Evolutionary conservation across 2,888 invertebrate species (phyloP), one percentile per base, ranked within the genome.

Genomic region (Habroteleia sp.): DNA sequence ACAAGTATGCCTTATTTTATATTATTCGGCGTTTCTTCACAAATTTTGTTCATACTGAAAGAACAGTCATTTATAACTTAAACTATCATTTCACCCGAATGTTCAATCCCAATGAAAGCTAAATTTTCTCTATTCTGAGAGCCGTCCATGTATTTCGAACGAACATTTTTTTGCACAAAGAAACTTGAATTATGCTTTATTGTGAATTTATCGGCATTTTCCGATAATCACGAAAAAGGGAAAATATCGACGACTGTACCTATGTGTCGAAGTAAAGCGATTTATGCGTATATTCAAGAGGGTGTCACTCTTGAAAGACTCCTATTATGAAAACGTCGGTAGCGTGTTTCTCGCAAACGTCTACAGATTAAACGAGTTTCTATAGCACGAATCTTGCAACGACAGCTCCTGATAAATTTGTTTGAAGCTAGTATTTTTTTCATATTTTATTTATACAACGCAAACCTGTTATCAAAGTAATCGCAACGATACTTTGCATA

Each of bases 261-360:
- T 66, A 66, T 31, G 60, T 60, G 65, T 54, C 39, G 65, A 58
- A 50, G 68, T 48, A 52, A 74, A 69, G 63, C 69, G 69, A 65
- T 65, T 74, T 71, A 60, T 75, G 71, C 68, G 68, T 52, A 50
- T 48, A 71, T 75, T 75, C 69, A 75, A 71, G 69, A 75, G 74
- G 48, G 75, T 72, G 72, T 76, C 76, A 76, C 50, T 72, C 50
- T 20, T 63, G 66, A 72, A 72, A 72, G 74, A 60, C 66, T 71
- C 71, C 65, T 13, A 72, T 76, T 76, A 76, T 76, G 68, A 76
- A 72, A 76, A 76, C 35, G 76, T 76, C 72, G 68, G 31, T 56
- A 41, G 68, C 71, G 71, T 75, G 71, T 75, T 71, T 75, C 62
- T 75, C 65, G 69, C 66, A 50, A 71, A 37, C 62, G 62, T 66